Evolutionary conservation across 2,113 vertebrate species (phyloP).

Genomic region (Psephotus haematonotus): DNA sequence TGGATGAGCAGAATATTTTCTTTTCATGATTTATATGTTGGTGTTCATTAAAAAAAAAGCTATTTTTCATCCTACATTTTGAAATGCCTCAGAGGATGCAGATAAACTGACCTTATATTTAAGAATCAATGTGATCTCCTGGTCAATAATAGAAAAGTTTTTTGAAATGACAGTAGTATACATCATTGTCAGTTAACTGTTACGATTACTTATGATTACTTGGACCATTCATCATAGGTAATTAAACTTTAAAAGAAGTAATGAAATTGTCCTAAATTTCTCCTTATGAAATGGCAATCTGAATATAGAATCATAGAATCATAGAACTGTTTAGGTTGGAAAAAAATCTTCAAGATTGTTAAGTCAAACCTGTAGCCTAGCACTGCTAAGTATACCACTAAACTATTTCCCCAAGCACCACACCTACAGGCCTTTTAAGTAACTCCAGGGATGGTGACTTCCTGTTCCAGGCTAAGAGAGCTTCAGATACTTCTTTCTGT

Average conservation of each 20-base stretch:
- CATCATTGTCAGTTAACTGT: background rate
- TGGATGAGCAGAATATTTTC: background rate
- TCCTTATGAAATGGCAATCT: background rate
- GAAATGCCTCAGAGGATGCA: background rate
- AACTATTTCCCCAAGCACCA: background rate
- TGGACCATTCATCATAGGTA: background rate
- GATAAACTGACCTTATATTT: constrained; percentile 20
- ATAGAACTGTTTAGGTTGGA: background rate
- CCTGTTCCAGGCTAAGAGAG: background rate
- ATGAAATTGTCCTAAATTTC: constrained; percentile 8
- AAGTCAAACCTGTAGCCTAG: background rate
- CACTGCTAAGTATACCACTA: background rate
- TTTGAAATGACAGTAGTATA: constrained; percentile 21
- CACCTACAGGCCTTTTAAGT: background rate
- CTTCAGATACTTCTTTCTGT: rapidly evolving
- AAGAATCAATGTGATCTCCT: background rate
- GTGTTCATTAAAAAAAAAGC: background rate
- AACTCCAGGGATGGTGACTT: background rate
- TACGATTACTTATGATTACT: background rate
- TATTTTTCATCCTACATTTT: background rate
- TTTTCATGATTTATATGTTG: background rate
- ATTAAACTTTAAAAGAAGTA: constrained; percentile 36
- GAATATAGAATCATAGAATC: background rate
- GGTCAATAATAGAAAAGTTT: constrained; percentile 2
- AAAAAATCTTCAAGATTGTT: background rate